Conservation (phyloP, 2,113 vertebrate genomes). For the Caretta caretta region DNA sequence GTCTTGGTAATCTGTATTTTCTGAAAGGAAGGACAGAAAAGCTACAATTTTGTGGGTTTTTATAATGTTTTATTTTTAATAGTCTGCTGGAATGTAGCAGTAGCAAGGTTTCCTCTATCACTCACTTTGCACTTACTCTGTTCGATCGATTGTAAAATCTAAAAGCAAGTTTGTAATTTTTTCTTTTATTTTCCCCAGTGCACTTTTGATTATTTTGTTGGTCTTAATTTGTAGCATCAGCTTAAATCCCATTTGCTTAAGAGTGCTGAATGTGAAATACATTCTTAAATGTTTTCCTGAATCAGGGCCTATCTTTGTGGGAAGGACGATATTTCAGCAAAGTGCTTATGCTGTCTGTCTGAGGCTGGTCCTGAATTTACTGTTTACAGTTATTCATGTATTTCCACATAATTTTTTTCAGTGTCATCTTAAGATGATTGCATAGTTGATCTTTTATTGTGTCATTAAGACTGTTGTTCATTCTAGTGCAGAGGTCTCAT, state of each 20-base stretch:
- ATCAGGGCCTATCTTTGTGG: not conserved
- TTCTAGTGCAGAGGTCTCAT: slow-evolving; percentile 51
- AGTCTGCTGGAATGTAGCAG: slow-evolving; percentile 18
- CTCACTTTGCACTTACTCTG: not conserved
- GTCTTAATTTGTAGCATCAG: slow-evolving; percentile 19
- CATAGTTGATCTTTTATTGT: slow-evolving; percentile 35
- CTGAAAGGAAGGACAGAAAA: not conserved
- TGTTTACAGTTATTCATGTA: slow-evolving; percentile 29
- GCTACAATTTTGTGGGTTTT: not conserved
- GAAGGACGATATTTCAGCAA: not conserved
- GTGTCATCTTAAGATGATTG: slow-evolving; percentile 29
- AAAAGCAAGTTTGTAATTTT: not conserved
- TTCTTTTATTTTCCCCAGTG: not conserved
- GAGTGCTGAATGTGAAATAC: not conserved
- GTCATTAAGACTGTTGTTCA: slow-evolving; percentile 44
- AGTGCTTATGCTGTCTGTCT: not conserved
- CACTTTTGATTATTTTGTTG: slow-evolving; percentile 26
- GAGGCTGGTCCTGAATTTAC: slow-evolving; percentile 9
- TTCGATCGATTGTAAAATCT: slow-evolving; percentile 18
- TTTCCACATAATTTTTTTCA: slow-evolving; percentile 45
- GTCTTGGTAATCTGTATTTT: slow-evolving; percentile 8
- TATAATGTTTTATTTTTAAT: not conserved
- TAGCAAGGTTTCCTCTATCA: slow-evolving; percentile 1
- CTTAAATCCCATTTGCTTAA: slow-evolving; percentile 16
- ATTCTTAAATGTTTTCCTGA: slow-evolving; percentile 21